Percentiles rank a stretch among this genome's conserved stretches.
phyloP scores from a whole-genome alignment of 2,888 invertebrate genomes.

The Charanyca ferruginea region DNA sequence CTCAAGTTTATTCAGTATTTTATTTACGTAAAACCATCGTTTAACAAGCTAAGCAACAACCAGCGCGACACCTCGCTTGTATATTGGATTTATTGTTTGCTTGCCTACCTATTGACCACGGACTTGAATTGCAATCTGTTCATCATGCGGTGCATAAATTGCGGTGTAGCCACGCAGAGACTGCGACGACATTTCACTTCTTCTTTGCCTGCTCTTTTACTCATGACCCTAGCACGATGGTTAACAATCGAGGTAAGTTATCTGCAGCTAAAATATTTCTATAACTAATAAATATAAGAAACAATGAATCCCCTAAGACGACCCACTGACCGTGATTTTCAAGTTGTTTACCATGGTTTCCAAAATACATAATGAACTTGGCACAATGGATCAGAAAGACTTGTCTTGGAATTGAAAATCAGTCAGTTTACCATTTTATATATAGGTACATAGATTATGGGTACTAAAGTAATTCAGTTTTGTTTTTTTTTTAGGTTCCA shows the following conservation, averaged over 20 bases:
- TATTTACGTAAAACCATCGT: too few species aligned
- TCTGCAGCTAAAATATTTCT: neutral
- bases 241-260: conserved; percentile 1
- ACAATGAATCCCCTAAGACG: too few species aligned
- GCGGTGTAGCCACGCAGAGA: conserved; percentile 4
- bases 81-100: neutral
- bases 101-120: conserved; percentile 1
- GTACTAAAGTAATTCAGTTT: too few species aligned
- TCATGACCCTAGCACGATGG: conserved; percentile 5
- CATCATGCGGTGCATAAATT: conserved; percentile 2
- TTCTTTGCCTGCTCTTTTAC: conserved; percentile 5
- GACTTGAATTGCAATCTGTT: neutral
- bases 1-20: too few species aligned
- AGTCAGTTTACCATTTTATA: too few species aligned
- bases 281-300: neutral
- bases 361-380: conserved; percentile 1
- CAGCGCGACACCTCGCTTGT: conserved; percentile 6
- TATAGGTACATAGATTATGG: too few species aligned
- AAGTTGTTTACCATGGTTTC: neutral
- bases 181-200: conserved; percentile 3
- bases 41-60: too few species aligned
- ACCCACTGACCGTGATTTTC: neutral
- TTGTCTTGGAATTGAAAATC: too few species aligned
- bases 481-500: too few species aligned
- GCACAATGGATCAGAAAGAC: too few species aligned